Percentiles rank a stretch among this genome's conserved stretches.
These are phyloP conservation scores for Aplysina aerophoba DNA, from an alignment of 37 sponge, comb jelly and placozoan genomes.

Conservation along the genomic window DNA sequence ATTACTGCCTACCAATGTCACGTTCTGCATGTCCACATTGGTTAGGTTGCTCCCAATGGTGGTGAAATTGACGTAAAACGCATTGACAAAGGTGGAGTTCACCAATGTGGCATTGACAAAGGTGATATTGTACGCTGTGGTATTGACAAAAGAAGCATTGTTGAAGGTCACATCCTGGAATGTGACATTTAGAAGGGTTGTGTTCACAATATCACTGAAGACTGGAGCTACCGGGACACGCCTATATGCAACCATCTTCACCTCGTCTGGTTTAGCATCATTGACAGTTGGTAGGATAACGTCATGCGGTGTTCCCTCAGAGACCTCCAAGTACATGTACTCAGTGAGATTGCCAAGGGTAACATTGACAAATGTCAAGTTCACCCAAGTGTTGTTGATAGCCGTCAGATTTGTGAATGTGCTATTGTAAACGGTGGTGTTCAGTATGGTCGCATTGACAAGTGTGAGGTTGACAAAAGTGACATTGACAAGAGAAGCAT, in stretches of 20 bases:
- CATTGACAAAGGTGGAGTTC: neutral
- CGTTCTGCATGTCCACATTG: neutral
- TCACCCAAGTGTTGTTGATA: slow-evolving; percentile 15
- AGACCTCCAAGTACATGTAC: too few species aligned
- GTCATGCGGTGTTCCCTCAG: too few species aligned
- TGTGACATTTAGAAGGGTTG: slow-evolving; percentile 10
- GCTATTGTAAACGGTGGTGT: neutral
- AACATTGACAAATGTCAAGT: slow-evolving; percentile 5
- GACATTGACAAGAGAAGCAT: slow-evolving; percentile 18
- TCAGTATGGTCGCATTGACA: neutral
- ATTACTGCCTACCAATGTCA: neutral
- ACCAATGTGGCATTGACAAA: slow-evolving; percentile 23
- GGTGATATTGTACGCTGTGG: neutral
- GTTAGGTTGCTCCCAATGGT: neutral
- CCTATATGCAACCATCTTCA: too few species aligned
- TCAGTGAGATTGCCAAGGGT: slow-evolving; percentile 16
- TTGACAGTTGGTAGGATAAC: too few species aligned
- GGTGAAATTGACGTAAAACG: neutral
- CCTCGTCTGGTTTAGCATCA: too few species aligned
- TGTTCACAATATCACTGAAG: neutral
- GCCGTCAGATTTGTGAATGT: slow-evolving; percentile 8
- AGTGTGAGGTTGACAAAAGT: slow-evolving; percentile 20
- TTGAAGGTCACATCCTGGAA: slow-evolving; percentile 30
- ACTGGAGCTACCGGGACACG: too few species aligned
- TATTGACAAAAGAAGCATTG: slow-evolving; percentile 23